Percentiles rank a stretch among this genome's conserved stretches.
Evolutionary conservation across 2,797 vertebrate species (phyloP).

Genomic region (Rhinichthys osculus): DNA sequence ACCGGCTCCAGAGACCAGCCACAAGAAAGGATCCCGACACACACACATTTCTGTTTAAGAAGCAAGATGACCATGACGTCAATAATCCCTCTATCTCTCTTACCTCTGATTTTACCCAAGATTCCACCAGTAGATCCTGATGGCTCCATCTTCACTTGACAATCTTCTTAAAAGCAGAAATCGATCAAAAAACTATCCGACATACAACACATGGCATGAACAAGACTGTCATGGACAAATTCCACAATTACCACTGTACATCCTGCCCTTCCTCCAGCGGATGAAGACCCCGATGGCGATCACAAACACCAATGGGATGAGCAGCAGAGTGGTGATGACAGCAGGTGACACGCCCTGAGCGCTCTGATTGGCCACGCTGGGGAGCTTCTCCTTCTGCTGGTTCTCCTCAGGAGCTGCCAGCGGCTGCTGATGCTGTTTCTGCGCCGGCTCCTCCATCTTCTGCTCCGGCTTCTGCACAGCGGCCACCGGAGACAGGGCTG

Average conservation of each 20-base stretch:
- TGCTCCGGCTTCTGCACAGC: conserved; percentile 54
- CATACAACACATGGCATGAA: not conserved
- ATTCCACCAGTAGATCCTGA: conserved; percentile 84
- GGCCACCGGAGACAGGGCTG: conserved; percentile 53
- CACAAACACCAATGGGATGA: conserved; percentile 86
- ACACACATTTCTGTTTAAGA: too few species aligned
- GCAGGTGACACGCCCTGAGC: conserved; percentile 81
- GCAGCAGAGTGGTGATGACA: conserved; percentile 89
- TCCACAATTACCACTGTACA: conserved; percentile 77
- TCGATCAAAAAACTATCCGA: not conserved
- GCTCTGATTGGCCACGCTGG: conserved; percentile 60
- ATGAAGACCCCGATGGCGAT: conserved; percentile 86
- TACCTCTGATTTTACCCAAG: conserved; percentile 92
- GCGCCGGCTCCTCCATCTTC: conserved; percentile 58
- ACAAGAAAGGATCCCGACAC: too few species aligned
- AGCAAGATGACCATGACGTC: too few species aligned
- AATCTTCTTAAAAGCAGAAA: conserved; percentile 73
- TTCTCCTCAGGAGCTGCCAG: conserved; percentile 39
- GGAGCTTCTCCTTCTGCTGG: conserved; percentile 70
- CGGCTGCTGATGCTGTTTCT: conserved; percentile 70
- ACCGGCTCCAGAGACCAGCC: not conserved
- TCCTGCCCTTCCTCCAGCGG: conserved; percentile 88
- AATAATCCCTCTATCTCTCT: conserved; percentile 29
- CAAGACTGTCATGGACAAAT: not conserved
- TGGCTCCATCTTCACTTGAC: conserved; percentile 87